phyloP scores from a whole-genome alignment of 2,888 invertebrate species.

The Lacanobia oleracea region DNA sequence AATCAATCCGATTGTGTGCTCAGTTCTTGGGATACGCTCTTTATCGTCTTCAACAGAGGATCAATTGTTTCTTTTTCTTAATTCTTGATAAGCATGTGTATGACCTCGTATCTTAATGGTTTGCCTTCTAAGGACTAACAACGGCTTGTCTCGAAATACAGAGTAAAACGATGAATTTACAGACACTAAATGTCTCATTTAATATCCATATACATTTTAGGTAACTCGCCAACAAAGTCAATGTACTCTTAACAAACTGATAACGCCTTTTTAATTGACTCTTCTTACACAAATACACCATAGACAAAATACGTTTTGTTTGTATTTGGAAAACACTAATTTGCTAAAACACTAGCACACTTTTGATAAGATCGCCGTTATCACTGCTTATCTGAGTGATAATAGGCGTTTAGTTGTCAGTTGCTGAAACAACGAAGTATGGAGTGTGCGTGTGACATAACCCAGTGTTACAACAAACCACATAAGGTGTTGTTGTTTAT shows the following conservation, averaged over 20 bases:
- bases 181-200: not conserved
- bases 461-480: conserved; percentile 76
- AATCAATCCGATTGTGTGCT: conserved; percentile 8
- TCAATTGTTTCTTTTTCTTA: conserved; percentile 5
- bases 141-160: not conserved
- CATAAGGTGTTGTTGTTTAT: conserved; percentile 78
- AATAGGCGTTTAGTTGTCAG: conserved; percentile 61
- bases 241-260: conserved; percentile 2
- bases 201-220: conserved; percentile 1
- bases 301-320: conserved; percentile 31
- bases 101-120: not conserved
- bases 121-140: not conserved
- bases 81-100: conserved; percentile 20
- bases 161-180: not conserved
- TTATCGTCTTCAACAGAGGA: conserved; percentile 3
- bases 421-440: conserved; percentile 68
- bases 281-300: not conserved
- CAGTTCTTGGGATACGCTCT: conserved; percentile 17
- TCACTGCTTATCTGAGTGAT: conserved; percentile 68
- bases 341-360: conserved; percentile 40
- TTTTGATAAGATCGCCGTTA: conserved; percentile 65
- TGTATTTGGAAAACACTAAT: conserved; percentile 47
- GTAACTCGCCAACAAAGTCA: not conserved
- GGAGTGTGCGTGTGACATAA: conserved; percentile 80
- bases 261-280: conserved; percentile 1